Conservation (phyloP, 2,888 invertebrate species). For the Lymantria monacha region DNA sequence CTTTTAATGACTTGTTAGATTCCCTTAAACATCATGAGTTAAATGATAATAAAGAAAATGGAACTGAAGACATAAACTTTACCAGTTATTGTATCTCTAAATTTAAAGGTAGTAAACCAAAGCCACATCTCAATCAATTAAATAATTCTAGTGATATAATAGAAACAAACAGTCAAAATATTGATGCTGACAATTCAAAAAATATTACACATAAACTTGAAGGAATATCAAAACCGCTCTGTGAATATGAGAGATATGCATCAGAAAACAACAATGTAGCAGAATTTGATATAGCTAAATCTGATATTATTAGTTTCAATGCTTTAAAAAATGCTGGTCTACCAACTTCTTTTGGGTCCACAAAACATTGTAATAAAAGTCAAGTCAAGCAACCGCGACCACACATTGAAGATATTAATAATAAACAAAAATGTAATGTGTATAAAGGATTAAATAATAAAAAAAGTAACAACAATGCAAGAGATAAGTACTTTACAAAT, state of each 20-base stretch:
- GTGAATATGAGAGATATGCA: not conserved
- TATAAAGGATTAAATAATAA: not conserved
- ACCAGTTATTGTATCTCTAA: not conserved
- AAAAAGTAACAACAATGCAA: not conserved
- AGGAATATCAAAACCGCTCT: not conserved
- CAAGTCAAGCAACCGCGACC: not conserved
- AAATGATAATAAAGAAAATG: not conserved
- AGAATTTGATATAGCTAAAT: not conserved
- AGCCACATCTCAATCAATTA: not conserved
- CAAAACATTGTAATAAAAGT: conserved; percentile 18
- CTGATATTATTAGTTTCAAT: conserved; percentile 9
- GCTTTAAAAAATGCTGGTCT: conserved; percentile 39
- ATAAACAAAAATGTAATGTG: not conserved
- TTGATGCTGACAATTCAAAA: not conserved
- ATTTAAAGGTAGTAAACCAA: not conserved
- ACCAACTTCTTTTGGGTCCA: conserved; percentile 44
- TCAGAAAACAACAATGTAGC: not conserved
- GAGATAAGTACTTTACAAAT: no score
- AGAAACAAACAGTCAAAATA: not conserved
- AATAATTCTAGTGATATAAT: not conserved
- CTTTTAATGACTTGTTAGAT: conserved; percentile 50
- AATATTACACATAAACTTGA: not conserved
- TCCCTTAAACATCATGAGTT: conserved; percentile 41
- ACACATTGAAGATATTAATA: not conserved
- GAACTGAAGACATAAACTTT: not conserved